Base-by-base conservation (phyloP, 2,113 vertebrate genomes). In the Cardinalis cardinalis region DNA sequence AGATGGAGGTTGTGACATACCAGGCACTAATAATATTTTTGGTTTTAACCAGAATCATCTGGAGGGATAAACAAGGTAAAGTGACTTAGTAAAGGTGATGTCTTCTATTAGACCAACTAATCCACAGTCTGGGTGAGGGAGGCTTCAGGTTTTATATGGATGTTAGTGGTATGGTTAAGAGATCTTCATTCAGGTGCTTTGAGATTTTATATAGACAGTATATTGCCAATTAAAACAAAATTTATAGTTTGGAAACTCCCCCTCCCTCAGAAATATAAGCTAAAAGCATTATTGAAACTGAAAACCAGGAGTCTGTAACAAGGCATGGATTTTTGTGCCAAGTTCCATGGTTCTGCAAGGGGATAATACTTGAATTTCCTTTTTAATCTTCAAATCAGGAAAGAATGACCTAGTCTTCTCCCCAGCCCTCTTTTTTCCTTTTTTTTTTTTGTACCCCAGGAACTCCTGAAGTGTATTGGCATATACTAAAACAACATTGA, bases 221-320 rank as follows among this genome's bases (percentile, higher is more conserved):
- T 19, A 7, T 70, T 76, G 46, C 81, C 58, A 84, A 43, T 56
- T 78, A 29, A 74, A 77, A 71, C 24, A 78, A 71, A 68, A 48
- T 38, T 43, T n/a, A 31, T 51, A 10, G 25, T 41, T 68, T 81
- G n/a, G 40, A 71, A 88, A 34, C 24, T 12, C 8, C 23, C 9
- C 4, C 10, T 9, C 23, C 26, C 14, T 12, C 20, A 36, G 15
- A 12, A 10, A 6, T 70, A 38, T 46, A 70, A 60, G 40, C 40
- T 81, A 74, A 86, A 88, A 78, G 7, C 46, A 59, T 87, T 84
- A 87, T 36, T 87, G 61, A 81, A 92, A 88, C 38, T 48, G 48
- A 84, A 89, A 84, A 38, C 40, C 44, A 51, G 10, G 46, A 87
- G 14, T 52, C 73, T 53, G 17, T 70, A 78, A 74, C 52, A 64